phyloP scores from a whole-genome alignment of 2,888 invertebrate genomes.

The Pantelozetes paolii region DNA sequence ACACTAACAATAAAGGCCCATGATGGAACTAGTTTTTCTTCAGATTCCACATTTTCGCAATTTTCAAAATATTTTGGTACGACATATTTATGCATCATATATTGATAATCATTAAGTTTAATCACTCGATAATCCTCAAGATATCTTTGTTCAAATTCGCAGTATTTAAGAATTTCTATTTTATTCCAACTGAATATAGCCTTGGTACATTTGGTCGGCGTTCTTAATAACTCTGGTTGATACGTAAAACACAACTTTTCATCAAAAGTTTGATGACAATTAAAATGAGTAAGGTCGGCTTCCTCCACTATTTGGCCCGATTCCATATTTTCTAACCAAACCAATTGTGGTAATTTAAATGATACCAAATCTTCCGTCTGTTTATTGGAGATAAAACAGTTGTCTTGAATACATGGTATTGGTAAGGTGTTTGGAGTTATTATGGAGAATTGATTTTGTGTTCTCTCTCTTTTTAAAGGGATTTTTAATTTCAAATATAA shows the following conservation, averaged over 20 bases:
- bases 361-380: background rate
- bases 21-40: background rate
- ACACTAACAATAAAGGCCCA: background rate
- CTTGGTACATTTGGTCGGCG: background rate
- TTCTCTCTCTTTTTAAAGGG: background rate
- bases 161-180: background rate
- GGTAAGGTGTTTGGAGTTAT: background rate
- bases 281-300: background rate
- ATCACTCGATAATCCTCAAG: background rate
- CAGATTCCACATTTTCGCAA: background rate
- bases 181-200: background rate
- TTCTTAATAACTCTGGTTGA: background rate
- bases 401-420: background rate
- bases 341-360: background rate
- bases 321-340: background rate
- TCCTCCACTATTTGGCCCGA: background rate
- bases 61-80: background rate
- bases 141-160: background rate
- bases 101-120: background rate
- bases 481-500: background rate
- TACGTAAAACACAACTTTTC: background rate
- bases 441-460: background rate
- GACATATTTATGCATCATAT: background rate
- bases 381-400: background rate
- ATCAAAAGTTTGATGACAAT: background rate